These are phyloP conservation scores for Heptranchias perlo DNA, from an alignment of 2,113 vertebrate species.

Conservation along the genomic window DNA sequence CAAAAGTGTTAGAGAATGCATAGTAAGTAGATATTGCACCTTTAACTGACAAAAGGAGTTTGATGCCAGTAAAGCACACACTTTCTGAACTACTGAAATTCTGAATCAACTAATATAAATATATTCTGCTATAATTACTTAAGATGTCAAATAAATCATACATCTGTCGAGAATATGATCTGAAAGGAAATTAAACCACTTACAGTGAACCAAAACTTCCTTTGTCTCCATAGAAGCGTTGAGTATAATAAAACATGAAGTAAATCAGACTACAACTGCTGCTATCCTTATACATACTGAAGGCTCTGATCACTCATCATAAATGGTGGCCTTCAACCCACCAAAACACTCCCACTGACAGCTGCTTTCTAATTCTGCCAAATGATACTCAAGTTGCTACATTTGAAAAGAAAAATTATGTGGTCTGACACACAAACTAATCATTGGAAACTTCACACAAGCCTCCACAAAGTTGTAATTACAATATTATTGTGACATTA, in stretches of 20 bases:
- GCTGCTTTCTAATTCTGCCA: conserved; percentile 67
- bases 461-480: background rate
- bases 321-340: conserved; percentile 56
- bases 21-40: background rate
- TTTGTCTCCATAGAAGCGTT: conserved; percentile 71
- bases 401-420: background rate
- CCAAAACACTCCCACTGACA: conserved; percentile 49
- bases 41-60: background rate
- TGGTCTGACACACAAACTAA: background rate
- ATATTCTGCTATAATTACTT: background rate
- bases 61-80: background rate
- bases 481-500: background rate
- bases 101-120: background rate
- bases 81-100: background rate
- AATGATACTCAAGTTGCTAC: background rate
- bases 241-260: conserved; percentile 50
- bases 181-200: conserved; percentile 64
- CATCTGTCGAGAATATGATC: background rate
- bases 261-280: conserved; percentile 51
- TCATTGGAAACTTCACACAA: background rate
- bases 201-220: conserved; percentile 75
- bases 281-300: conserved; percentile 49
- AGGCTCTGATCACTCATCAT: conserved; percentile 54
- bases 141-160: background rate
- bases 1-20: background rate